Base-by-base conservation (phyloP, 1,140 invertebrate genomes). In the Macrosteles quadrilineatus region DNA sequence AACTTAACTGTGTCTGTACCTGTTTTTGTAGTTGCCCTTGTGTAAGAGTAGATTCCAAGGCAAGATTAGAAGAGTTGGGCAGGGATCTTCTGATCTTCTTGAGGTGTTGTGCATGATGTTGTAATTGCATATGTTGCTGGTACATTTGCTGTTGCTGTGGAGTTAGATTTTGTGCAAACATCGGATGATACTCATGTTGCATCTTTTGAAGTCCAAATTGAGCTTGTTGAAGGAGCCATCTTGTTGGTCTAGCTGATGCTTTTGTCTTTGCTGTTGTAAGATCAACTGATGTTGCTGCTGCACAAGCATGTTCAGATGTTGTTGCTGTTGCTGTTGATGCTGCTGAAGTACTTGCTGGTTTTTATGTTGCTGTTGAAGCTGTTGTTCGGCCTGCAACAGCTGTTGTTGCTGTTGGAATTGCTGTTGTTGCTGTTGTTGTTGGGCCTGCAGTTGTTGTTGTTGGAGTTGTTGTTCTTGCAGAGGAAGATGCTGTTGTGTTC, bases 41-140 rank as follows among this genome's bases (percentile, higher is more conserved):
- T 25, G 25, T 14, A 25, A 59, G 23, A 25, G 55, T 30, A 27
- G 55, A 23, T 4, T 59, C 55, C 25, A 59, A 27, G 21, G 55
- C 12, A 2, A 29, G n/a, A n/a, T n/a, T 36, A 59, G 55, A 27
- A 6, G 69, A 70, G 32, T 77, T 77, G 23, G 78, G 78, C 36
- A 79, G 71, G 14, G 78, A 74, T 64, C 80, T 77, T 63, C 78
- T 76, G 62, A 80, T 80, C 74, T 84, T 83, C 72, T 81, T 82
- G 30, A 82, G 72, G 69, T 82, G 81, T 71, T 81, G 80, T 62
- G 77, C 76, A 72, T 81, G 79, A 64, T 82, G 81, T 66, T 81
- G 81, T n/a, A 82, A 73, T 66, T 82, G 80, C 80, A 81, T 82
- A 71, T 82, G 80, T 68, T 81, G 79, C 71, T 82, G 80, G 73